phyloP scores from a whole-genome alignment of 1,140 invertebrate species.

The Euura saliciscinereae region DNA sequence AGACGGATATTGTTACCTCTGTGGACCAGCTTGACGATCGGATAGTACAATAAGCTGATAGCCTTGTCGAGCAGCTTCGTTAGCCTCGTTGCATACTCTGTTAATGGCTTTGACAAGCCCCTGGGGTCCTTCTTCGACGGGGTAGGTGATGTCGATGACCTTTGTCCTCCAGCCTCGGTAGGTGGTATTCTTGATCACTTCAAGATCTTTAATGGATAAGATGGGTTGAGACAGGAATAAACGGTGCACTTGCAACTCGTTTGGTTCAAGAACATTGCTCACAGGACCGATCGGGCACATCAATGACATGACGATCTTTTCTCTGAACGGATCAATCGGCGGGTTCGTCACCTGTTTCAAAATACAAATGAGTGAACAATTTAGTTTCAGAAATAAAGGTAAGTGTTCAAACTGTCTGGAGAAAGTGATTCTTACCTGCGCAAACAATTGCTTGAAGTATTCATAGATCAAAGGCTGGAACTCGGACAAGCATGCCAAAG shows the following conservation, averaged over 20 bases:
- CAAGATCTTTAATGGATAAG: slow-evolving; percentile 87
- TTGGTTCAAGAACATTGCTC: slow-evolving; percentile 92
- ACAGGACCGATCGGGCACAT: slow-evolving; percentile 91
- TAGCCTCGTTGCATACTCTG: slow-evolving; percentile 82
- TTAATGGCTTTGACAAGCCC: slow-evolving; percentile 83
- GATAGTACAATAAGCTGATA: slow-evolving; percentile 90
- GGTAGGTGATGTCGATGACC: slow-evolving; percentile 91
- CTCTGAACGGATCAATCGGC: slow-evolving; percentile 99
- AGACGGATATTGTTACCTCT: slow-evolving; percentile 53
- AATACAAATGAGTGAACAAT: not conserved
- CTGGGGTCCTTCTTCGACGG: slow-evolving; percentile 69
- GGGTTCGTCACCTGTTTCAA: slow-evolving; percentile 89
- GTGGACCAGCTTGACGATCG: slow-evolving; percentile 77
- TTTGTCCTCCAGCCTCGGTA: slow-evolving; percentile 91
- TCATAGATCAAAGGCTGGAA: slow-evolving; percentile 95
- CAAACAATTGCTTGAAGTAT: slow-evolving; percentile 99
- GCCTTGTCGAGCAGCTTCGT: slow-evolving; percentile 76
- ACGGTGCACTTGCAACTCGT: slow-evolving; percentile 87
- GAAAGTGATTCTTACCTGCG: slow-evolving; percentile 69
- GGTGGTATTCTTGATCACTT: slow-evolving; percentile 84
- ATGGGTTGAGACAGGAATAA: slow-evolving; percentile 95
- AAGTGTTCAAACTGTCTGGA: too few relatives aligned
- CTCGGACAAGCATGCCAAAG: slow-evolving; percentile 92
- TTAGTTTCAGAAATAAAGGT: too few relatives aligned
- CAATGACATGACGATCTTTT: slow-evolving; percentile 98